Base-by-base conservation (phyloP, 2,797 vertebrate genomes). In the Cercopithecus mitis region DNA sequence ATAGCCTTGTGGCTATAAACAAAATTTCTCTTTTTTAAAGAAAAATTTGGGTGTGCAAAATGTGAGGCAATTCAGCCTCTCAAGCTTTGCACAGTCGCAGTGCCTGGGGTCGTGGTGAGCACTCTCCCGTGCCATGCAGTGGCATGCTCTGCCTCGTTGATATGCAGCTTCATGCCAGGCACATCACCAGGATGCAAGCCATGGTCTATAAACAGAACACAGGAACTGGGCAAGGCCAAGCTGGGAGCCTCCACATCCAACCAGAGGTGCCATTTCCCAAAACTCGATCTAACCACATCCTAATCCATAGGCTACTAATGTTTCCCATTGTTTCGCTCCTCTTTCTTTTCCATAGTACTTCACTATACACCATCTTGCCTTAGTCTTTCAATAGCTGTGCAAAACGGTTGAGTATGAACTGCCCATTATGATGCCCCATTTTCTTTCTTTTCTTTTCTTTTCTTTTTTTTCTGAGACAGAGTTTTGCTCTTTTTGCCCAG, bases 281-380 rank as follows among this genome's bases (percentile, higher is more conserved):
- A n/a, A 47, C n/a, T 19, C 11, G 4, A 19, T 7, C 2, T 27
- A n/a, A 15, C 36, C 12, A 0, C 2, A 10, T 57, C 3, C 55
- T 27, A 3, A 64, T 39, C 19, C 30, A 43, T 47, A 55, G 58
- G 79, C 5, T 5, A 14, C 50, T 24, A 30, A 2, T 6, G 9
- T 10, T 58, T 39, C 7, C 76, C 70, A 17, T 12, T 41, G 39
- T 67, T 45, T 2, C 2, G 4, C 30, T 25, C 22, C 30, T 43
- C 72, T 45, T 45, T 30, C 30, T 52, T 22, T 27, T 39, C 75
- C 0, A 0, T 5, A 19, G 7, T 0, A 0, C 30, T 50, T 36
- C 15, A 20, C 13, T 24, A 0, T 0, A 0, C 13, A 5, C 15
- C 0, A 0, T 11, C 73, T 15, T 11, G 5, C 14, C 20, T 50